These are phyloP conservation scores for Pachyuromys duprasi DNA, from an alignment of 2,797 vertebrate species.

Conservation along the genomic window DNA sequence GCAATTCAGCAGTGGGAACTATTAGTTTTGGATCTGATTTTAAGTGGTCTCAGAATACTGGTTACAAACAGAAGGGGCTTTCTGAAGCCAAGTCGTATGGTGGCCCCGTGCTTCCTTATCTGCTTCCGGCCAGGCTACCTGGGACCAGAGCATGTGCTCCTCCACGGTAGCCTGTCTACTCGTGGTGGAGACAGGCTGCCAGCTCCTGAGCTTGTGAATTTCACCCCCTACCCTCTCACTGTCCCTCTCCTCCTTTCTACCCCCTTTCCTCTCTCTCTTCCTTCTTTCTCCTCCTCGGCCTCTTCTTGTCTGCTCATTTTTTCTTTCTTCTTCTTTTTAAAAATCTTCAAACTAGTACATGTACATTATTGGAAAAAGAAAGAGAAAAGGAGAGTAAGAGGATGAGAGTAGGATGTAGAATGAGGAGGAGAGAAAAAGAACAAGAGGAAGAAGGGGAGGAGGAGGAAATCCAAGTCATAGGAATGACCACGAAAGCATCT, in stretches of 20 bases:
- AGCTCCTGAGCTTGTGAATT: neutral
- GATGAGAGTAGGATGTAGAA: no score
- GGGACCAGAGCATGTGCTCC: slow-evolving; percentile 66
- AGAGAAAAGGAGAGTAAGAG: neutral
- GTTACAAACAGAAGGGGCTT: slow-evolving; percentile 78
- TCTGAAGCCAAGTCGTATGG: slow-evolving; percentile 79
- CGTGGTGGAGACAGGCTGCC: neutral
- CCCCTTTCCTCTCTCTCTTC: neutral
- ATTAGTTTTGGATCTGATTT: slow-evolving; percentile 84
- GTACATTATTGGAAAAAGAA: neutral
- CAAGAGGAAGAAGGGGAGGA: neutral
- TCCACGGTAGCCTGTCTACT: neutral
- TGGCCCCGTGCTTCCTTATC: slow-evolving; percentile 75
- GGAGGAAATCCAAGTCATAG: neutral
- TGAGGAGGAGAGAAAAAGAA: neutral
- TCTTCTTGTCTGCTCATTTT: neutral
- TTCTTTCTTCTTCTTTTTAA: neutral
- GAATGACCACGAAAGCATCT: neutral
- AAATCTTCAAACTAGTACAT: neutral
- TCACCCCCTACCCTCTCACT: neutral
- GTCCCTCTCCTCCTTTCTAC: neutral
- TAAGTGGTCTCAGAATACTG: slow-evolving; percentile 82
- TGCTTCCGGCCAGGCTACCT: slow-evolving; percentile 69
- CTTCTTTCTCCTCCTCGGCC: neutral
- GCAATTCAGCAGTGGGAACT: slow-evolving; percentile 81